Base-by-base conservation (phyloP, 2,113 vertebrate species). In the Ochotona princeps region DNA sequence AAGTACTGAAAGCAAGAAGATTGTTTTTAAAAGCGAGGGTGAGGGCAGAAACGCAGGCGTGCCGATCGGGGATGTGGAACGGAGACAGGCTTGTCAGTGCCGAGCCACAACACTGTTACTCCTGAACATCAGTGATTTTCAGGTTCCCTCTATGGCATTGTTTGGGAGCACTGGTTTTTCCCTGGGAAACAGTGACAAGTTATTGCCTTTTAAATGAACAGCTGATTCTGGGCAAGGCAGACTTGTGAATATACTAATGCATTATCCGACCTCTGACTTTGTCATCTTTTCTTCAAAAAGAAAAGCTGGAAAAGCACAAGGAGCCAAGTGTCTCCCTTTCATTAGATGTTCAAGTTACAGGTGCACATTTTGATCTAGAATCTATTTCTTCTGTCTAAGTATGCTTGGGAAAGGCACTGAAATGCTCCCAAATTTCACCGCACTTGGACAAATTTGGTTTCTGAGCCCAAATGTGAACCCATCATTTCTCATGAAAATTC, bases 401-500 rank as follows among this genome's bases (percentile, higher is more conserved):
- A 44, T 14, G 28, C 78, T 90, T 63, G 32, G 26, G 72, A 69
- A 93, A 54, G 38, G 66, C 78, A 93, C 60, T 32, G 76, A 78
- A 12, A 0, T 26, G 13, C 9, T 81, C 38, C 26, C 74, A 73
- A 30, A 26, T 7, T 94, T 97, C 83, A 60, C 51, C 57, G 38
- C 69, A 83, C n/a, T 73, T 51, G 18, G 89, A 67, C 26, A 78
- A 0, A 91, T 74, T 51, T 63, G 47, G 26, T 67, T 2, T 89
- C 25, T 65, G 51, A 84, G 57, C 30, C 82, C 26, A 89, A 67
- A 54, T 30, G 74, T 38, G 89, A 51, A 2, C 67, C 84, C 28
- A 66, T 67, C 96, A 92, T 63, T 96, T 72, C 72, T 96, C 61
- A 21, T 60, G 79, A 94, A 81, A 80, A 49, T 67, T 91, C 23